Evolutionary conservation across 2,113 vertebrate genomes (phyloP), one percentile per base, ranked within the genome.

Genomic region (Siniperca knerii): DNA sequence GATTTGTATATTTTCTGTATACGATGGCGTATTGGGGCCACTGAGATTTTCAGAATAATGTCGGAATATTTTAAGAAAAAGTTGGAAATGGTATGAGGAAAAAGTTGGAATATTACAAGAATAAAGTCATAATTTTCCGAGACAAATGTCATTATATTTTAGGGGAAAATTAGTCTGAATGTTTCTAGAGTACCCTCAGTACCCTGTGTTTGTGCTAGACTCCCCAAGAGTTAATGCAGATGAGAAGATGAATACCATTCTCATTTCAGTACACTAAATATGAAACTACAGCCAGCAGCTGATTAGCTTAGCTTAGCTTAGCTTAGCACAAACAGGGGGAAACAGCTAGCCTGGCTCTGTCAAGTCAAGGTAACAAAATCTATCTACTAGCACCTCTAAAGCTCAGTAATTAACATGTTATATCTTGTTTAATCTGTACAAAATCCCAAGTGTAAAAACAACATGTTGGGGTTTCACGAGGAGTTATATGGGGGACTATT

Each of bases 281-380:
- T 46, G 11, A 46, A 46, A 11, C 44, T 46, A 6, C 20, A 69
- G 21, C 21, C 64, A 29, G 40, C 11, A 46, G 46, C 16, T 54
- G 68, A 10, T 71, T 55, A 37, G 50, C 50, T 42, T 75, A 68
- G 37, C 52, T 78, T 58, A 78, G 37, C 52, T 55, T 29, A 57
- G 29, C 2, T 29, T 29, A 29, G 29, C 29, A 29, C 29, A 29
- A 50, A n/a, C 44, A 5, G 16, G 23, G 6, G 20, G 16, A 5
- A 21, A 13, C n/a, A 44, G 29, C n/a, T 50, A 52, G 8, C 23
- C 55, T 58, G 23, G 21, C 71, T 40, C 33, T 20, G 12, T 25
- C 4, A 21, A 25, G 29, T 29, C 29, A 72, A 55, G 7, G 52
- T 18, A 25, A 11, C 21, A 42, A 9, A 25, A 25, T n/a, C 11